Evolutionary conservation across 2,113 vertebrate species (phyloP).

Genomic region (Aspiorhynchus laticeps): DNA sequence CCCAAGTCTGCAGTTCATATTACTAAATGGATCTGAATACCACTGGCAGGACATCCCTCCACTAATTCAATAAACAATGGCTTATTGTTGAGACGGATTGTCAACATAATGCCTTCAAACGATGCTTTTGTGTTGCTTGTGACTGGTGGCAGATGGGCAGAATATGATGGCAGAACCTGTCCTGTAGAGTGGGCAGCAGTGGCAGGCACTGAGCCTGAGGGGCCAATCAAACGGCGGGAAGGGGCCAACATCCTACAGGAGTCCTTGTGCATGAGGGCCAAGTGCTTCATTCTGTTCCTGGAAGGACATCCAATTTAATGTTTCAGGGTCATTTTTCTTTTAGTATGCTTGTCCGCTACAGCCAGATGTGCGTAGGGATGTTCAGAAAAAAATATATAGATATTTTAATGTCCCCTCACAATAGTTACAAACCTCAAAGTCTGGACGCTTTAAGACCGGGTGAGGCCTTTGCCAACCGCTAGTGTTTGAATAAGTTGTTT

Average conservation of each 20-base stretch:
- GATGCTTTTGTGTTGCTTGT: constrained; percentile 23
- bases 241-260: constrained; percentile 28
- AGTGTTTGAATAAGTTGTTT: background rate
- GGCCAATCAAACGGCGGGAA: constrained; percentile 7
- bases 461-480: background rate
- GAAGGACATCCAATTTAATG: constrained; percentile 23
- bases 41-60: constrained; percentile 12
- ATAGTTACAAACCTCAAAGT: background rate
- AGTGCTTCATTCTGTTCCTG: constrained; percentile 23
- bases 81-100: constrained; percentile 18
- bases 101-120: constrained; percentile 32
- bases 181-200: constrained; percentile 30
- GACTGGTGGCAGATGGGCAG: constrained; percentile 32
- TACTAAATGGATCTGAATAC: constrained; percentile 24
- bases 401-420: background rate
- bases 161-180: constrained; percentile 35
- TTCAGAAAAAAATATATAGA: background rate
- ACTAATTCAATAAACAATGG: constrained; percentile 31
- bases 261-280: constrained; percentile 26
- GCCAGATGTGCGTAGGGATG: background rate
- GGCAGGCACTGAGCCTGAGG: constrained; percentile 33
- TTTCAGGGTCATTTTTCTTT: constrained; percentile 10
- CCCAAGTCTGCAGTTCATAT: constrained; percentile 20
- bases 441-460: background rate
- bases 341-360: background rate